phyloP scores from a whole-genome alignment of 2,113 vertebrate genomes.

The Gambusia holbrooki region DNA sequence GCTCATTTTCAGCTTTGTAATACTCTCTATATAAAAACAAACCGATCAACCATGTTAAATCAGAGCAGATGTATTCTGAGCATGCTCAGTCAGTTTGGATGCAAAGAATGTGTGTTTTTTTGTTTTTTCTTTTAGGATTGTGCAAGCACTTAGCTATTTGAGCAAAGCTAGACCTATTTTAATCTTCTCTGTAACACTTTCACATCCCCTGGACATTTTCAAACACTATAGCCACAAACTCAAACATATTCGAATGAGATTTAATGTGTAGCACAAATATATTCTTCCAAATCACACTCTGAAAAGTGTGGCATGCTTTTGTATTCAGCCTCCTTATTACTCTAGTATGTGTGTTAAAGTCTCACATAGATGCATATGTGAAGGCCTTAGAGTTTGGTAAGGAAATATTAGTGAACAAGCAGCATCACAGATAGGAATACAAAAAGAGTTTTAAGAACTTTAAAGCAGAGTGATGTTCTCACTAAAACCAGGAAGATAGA shows the following conservation, averaged over 20 bases:
- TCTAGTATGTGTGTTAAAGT: too few relatives aligned
- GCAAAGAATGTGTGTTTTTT: too few relatives aligned
- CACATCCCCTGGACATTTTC: too few relatives aligned
- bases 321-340: background rate
- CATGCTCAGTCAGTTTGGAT: background rate
- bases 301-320: background rate
- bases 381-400: background rate
- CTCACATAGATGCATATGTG: background rate
- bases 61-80: conserved; percentile 3
- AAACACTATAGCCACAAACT: too few relatives aligned
- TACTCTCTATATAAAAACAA: conserved; percentile 10
- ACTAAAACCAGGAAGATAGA: too few relatives aligned
- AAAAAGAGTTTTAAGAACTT: background rate
- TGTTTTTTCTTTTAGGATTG: too few relatives aligned
- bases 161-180: background rate
- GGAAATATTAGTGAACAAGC: background rate
- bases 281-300: too few relatives aligned
- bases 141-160: too few relatives aligned
- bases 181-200: background rate
- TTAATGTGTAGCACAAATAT: too few relatives aligned
- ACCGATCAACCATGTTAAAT: background rate
- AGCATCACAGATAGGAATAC: background rate
- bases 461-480: background rate
- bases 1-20: conserved; percentile 17
- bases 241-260: too few relatives aligned